phyloP scores from a whole-genome alignment of 2,888 invertebrate genomes.

The Corbicula japonica region DNA sequence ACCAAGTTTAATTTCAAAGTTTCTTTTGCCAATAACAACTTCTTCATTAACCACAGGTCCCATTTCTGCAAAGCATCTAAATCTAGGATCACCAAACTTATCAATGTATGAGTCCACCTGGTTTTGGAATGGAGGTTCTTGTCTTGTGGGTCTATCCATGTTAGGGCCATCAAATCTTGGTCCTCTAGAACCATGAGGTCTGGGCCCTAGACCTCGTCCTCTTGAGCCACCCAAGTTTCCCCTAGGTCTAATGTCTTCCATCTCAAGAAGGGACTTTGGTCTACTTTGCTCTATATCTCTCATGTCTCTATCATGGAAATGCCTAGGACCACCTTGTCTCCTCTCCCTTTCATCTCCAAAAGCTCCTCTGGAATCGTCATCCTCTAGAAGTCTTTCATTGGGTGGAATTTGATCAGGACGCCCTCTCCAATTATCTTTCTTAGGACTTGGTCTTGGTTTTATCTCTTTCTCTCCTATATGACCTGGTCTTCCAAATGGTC shows the following conservation, averaged over 20 bases:
- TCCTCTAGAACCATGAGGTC: neutral
- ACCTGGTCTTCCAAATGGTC: slow-evolving; percentile 20
- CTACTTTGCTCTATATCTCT: too few species aligned
- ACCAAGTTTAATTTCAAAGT: slow-evolving; percentile 80
- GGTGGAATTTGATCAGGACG: neutral
- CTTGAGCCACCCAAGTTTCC: neutral
- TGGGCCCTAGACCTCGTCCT: neutral
- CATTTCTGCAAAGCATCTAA: slow-evolving; percentile 73
- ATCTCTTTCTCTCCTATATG: neutral
- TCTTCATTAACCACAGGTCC: slow-evolving; percentile 78
- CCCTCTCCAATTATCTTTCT: slow-evolving; percentile 7
- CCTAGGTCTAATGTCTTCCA: neutral
- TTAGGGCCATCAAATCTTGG: slow-evolving; percentile 18
- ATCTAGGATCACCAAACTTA: slow-evolving; percentile 74
- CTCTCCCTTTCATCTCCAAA: too few species aligned
- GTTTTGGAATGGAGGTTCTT: slow-evolving; percentile 9
- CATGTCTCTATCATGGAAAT: too few species aligned
- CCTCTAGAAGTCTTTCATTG: slow-evolving; percentile 14
- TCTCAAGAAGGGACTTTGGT: too few species aligned
- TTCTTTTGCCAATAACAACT: slow-evolving; percentile 81
- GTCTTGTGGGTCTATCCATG: neutral
- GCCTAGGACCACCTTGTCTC: too few species aligned
- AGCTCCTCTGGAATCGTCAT: too few species aligned
- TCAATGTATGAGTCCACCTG: slow-evolving; percentile 46
- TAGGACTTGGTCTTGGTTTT: slow-evolving; percentile 2